Evolutionary conservation across 1,140 invertebrate genomes (phyloP), one percentile per base, ranked within the genome.

Genomic region (Drosophila chauvacae): DNA sequence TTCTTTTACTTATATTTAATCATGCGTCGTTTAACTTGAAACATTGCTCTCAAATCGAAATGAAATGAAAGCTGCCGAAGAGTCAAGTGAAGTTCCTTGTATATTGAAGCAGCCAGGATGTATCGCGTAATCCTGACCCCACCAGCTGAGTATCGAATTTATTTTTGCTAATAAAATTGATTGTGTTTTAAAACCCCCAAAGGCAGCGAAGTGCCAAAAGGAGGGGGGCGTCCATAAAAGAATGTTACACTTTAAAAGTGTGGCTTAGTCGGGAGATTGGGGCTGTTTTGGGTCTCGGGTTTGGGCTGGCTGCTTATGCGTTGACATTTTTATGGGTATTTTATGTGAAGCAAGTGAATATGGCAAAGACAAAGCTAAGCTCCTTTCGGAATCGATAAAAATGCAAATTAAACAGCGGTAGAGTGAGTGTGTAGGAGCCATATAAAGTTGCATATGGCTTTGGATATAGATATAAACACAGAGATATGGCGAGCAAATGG

Each of bases 291-390:
- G 57, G 39, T 61, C 60, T 59, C 26, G 48, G 48, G 56, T 47
- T 65, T 69, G 70, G 35, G 44, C 33, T 48, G 66, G 44, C 53
- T 71, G 69, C 73, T 85, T 90, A 81, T 75, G 69, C 77, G 85
- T 68, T 88, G 85, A 88, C 85, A 88, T 81, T 88, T 88, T 88
- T 88, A 88, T 88, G 81, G 61, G 30, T 41, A 72, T 88, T 88
- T 88, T 88, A 90, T 88, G 84, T 68, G 58, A 47, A 84, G 71
- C 62, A 77, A 71, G 76, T 74, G 73, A 70, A 61, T 82, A 63
- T 73, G 80, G 75, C 58, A 68, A 74, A 80, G 77, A 88, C 84
- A 88, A 73, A 84, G 84, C 85, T 88, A 73, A 88, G 77, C 80
- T 88, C 55, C 77, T 84, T 83, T 81, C 45, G 23, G 66, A 88